A percentile compares a stretch with the other conserved stretches of the same genome.
Evolutionary conservation across 2,888 invertebrate genomes (phyloP).

Genomic region (Xanthia icteritia): DNA sequence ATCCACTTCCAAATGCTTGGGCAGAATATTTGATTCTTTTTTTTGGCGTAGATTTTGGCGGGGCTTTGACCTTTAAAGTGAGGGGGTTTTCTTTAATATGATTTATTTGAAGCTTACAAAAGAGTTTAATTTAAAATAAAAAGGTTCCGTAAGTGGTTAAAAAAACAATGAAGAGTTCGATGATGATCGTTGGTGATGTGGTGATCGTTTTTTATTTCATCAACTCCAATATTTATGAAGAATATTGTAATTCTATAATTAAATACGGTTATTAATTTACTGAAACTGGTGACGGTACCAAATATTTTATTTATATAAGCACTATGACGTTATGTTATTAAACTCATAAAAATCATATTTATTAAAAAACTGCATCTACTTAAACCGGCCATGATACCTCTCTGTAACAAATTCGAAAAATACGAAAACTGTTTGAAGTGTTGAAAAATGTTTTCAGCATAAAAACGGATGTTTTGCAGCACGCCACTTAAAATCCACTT

Average conservation of each 20-base stretch:
- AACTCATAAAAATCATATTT: too few relatives aligned
- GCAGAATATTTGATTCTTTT: conserved; percentile 32
- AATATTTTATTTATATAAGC: neutral
- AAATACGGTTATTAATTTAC: neutral
- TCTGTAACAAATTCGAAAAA: conserved; percentile 26
- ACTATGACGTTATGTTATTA: too few relatives aligned
- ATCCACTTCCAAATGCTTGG: conserved; percentile 46
- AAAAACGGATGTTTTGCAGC: conserved; percentile 58
- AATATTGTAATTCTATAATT: neutral
- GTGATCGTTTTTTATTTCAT: too few relatives aligned
- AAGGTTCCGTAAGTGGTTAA: neutral
- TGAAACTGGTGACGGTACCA: neutral
- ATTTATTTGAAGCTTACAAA: neutral
- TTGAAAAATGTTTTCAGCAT: conserved; percentile 38
- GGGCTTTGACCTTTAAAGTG: neutral
- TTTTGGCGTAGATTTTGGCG: neutral
- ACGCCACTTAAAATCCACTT: conserved; percentile 55
- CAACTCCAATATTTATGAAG: neutral
- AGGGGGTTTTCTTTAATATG: neutral
- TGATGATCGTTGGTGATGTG: too few relatives aligned
- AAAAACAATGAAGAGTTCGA: too few relatives aligned
- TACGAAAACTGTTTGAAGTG: conserved; percentile 32
- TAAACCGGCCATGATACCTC: neutral
- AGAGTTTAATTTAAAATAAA: neutral
- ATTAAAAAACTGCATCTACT: neutral